phyloP scores from a whole-genome alignment of 2,113 vertebrate species.

The Parotia lawesii region DNA sequence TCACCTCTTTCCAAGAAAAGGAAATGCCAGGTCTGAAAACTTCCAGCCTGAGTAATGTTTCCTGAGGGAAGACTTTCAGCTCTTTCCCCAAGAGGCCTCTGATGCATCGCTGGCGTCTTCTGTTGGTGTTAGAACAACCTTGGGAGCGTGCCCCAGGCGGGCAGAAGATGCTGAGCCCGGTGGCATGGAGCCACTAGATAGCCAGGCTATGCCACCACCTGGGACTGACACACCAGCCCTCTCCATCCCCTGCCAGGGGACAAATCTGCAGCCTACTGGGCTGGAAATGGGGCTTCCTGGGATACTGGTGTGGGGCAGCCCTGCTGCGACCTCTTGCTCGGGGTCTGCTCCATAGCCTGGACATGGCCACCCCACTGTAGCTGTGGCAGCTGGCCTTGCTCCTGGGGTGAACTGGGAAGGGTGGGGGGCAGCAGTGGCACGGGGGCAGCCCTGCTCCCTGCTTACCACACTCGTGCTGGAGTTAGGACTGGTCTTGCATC shows the following conservation, averaged over 20 bases:
- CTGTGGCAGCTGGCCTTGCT: not conserved
- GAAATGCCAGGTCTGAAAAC: not conserved
- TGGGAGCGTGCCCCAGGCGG: not conserved
- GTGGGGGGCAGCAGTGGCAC: not conserved
- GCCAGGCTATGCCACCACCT: not conserved
- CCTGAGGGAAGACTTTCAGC: not conserved
- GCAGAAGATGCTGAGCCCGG: not conserved
- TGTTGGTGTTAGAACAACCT: not conserved
- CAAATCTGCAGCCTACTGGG: not conserved
- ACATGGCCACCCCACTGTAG: not conserved
- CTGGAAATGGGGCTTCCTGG: not conserved
- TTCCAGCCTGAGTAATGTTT: slow-evolving; percentile 4
- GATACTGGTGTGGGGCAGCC: not conserved
- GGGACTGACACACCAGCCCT: not conserved
- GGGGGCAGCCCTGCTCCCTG: not conserved
- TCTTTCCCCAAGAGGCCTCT: not conserved
- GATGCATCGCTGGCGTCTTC: not conserved
- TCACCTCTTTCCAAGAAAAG: slow-evolving; percentile 23
- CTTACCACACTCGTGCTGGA: not conserved
- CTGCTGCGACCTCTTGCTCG: not conserved
- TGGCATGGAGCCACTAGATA: not conserved
- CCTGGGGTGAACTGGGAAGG: fast-evolving
- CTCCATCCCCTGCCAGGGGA: not conserved
- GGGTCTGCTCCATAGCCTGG: not conserved
- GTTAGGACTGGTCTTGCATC: not conserved